Conservation (phyloP, 1,140 invertebrate species). For the Pinna nobilis region DNA sequence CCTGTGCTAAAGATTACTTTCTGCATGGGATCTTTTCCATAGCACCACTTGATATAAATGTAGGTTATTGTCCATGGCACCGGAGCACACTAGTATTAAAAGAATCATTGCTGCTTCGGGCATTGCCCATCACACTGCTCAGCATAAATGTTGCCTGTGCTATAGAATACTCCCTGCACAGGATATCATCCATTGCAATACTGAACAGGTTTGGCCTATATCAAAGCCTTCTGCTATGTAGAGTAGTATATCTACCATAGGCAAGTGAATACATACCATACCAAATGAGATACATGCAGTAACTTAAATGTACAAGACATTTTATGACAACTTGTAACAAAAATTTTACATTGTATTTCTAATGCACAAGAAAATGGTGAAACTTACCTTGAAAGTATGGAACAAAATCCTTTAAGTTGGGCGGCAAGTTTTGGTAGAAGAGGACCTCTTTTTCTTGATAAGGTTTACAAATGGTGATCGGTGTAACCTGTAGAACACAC, state of each 20-base stretch:
- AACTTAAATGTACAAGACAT: not conserved
- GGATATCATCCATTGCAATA: not conserved
- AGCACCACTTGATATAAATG: too few relatives aligned
- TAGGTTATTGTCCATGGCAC: constrained; percentile 21
- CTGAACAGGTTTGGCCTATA: not conserved
- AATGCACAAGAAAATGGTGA: not conserved
- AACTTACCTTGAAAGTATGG: constrained; percentile 34
- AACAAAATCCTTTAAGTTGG: constrained; percentile 31
- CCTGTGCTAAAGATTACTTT: too few relatives aligned
- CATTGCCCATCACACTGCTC: too few relatives aligned
- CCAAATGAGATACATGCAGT: not conserved
- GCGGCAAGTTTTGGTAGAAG: constrained; percentile 31
- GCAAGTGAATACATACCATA: too few relatives aligned
- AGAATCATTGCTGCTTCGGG: constrained; percentile 10
- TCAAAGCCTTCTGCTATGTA: not conserved
- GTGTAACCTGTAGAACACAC: constrained; percentile 33
- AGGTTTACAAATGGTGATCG: constrained; percentile 35
- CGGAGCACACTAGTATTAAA: not conserved
- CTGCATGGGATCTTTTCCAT: too few relatives aligned
- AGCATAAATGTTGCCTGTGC: too few relatives aligned
- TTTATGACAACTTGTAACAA: not conserved
- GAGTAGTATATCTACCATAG: not conserved
- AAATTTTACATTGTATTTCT: not conserved
- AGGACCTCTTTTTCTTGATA: constrained; percentile 30
- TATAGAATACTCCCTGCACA: too few relatives aligned